Percentiles rank a stretch among this genome's conserved stretches.
Evolutionary conservation across 2,113 vertebrate species (phyloP).

Genomic region (Myxocyprinus asiaticus): DNA sequence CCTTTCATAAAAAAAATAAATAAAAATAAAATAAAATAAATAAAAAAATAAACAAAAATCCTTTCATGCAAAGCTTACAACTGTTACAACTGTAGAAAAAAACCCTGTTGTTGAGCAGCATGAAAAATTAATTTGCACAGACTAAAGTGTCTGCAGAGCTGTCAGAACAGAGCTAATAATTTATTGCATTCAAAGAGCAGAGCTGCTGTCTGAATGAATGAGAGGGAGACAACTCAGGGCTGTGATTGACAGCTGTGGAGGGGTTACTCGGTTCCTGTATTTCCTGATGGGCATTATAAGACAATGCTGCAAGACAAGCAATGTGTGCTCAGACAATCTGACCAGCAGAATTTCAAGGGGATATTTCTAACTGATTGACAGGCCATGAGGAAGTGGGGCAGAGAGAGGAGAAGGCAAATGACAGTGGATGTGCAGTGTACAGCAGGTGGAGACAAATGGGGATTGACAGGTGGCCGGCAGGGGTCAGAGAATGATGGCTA

Average conservation of each 20-base stretch:
- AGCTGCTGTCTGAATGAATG: background rate
- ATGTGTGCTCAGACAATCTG: conserved; percentile 23
- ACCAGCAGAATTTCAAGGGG: conserved; percentile 15
- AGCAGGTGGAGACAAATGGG: conserved; percentile 3
- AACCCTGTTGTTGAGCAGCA: background rate
- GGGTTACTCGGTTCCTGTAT: background rate
- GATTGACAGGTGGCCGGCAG: conserved; percentile 3
- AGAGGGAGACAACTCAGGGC: background rate
- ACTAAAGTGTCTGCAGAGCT: background rate
- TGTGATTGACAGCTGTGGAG: background rate
- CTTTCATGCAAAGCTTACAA: conserved; percentile 14
- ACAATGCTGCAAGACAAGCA: conserved; percentile 20
- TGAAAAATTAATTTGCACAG: background rate
- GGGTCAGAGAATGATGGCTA: conserved; percentile 14
- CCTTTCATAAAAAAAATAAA: background rate
- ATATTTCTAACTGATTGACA: conserved; percentile 7
- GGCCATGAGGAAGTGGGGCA: conserved; percentile 26
- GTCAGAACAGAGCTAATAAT: conserved; percentile 12
- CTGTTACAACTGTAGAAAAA: conserved; percentile 13
- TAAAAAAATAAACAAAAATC: too few species aligned
- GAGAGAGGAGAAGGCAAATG: background rate
- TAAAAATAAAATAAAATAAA: too few species aligned
- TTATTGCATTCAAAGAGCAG: background rate
- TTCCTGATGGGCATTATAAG: conserved; percentile 18
- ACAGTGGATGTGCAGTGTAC: background rate